Conservation (phyloP, 2,797 vertebrate genomes). For the Acestrorhynchus altus region DNA sequence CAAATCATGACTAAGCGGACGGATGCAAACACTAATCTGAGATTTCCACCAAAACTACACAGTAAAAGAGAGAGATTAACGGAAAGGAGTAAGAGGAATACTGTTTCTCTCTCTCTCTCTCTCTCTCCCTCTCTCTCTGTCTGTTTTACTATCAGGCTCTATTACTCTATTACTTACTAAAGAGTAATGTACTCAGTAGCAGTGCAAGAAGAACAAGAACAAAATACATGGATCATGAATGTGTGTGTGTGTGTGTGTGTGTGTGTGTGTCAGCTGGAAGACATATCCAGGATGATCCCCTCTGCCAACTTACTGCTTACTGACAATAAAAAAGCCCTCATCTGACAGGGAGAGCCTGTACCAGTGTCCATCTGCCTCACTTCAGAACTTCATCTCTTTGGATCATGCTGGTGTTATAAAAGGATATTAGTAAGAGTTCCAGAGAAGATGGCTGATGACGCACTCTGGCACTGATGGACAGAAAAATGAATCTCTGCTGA, state of each 20-base stretch:
- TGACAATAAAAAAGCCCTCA: not conserved
- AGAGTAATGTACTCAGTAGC: too few species aligned
- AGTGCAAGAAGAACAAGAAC: too few species aligned
- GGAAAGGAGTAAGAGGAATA: not conserved
- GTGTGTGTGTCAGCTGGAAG: not conserved
- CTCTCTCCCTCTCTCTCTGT: not conserved
- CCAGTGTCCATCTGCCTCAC: not conserved
- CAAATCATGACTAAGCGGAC: slow-evolving; percentile 3
- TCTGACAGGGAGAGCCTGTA: not conserved
- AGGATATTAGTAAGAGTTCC: slow-evolving; percentile 33
- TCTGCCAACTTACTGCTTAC: slow-evolving; percentile 14
- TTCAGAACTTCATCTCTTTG: not conserved
- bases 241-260: not conserved
- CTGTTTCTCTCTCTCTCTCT: not conserved
- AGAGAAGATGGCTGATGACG: slow-evolving; percentile 26
- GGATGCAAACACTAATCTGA: not conserved
- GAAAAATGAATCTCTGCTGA: slow-evolving; percentile 11
- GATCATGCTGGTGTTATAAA: slow-evolving; percentile 27
- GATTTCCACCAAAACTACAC: not conserved
- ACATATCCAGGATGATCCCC: slow-evolving; percentile 1
- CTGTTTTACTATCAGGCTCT: not conserved
- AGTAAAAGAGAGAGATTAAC: not conserved
- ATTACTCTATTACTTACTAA: not conserved
- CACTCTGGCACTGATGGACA: slow-evolving; percentile 16
- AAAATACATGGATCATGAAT: too few species aligned